A percentile compares a stretch with the other conserved stretches of the same genome.
Evolutionary conservation across 2,888 invertebrate genomes (phyloP).

Genomic region (Mesorhabditis sp.): DNA sequence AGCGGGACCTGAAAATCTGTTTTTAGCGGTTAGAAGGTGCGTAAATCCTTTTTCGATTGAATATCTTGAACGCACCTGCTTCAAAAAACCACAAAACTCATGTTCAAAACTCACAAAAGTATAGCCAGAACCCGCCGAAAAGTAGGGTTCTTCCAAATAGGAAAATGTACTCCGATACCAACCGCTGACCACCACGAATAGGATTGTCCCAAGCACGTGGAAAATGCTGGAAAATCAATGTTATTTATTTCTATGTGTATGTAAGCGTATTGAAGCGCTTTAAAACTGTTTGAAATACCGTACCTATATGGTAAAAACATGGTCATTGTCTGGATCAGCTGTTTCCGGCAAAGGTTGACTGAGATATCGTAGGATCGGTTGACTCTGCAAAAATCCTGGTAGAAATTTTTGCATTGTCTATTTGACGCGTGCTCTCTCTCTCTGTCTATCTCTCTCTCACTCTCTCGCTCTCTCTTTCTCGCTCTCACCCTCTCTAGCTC

Average conservation of each 20-base stretch:
- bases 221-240: not conserved
- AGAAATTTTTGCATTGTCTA: too few relatives aligned
- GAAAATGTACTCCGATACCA: not conserved
- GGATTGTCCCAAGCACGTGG: not conserved
- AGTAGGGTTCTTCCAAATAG: not conserved
- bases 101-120: not conserved
- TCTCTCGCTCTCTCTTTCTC: too few relatives aligned
- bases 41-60: too few relatives aligned
- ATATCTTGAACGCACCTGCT: too few relatives aligned
- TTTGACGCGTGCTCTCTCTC: too few relatives aligned
- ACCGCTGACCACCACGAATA: not conserved
- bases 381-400: not conserved
- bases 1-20: not conserved
- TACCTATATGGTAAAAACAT: not conserved
- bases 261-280: too few relatives aligned
- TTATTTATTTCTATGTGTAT: too few relatives aligned
- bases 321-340: not conserved
- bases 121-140: not conserved
- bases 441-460: too few relatives aligned
- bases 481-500: too few relatives aligned
- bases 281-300: too few relatives aligned
- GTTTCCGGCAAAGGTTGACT: not conserved
- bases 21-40: too few relatives aligned
- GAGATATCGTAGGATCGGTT: not conserved
- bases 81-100: too few relatives aligned